Base-by-base conservation (phyloP, 2,797 vertebrate species). In the Nasua narica region DNA sequence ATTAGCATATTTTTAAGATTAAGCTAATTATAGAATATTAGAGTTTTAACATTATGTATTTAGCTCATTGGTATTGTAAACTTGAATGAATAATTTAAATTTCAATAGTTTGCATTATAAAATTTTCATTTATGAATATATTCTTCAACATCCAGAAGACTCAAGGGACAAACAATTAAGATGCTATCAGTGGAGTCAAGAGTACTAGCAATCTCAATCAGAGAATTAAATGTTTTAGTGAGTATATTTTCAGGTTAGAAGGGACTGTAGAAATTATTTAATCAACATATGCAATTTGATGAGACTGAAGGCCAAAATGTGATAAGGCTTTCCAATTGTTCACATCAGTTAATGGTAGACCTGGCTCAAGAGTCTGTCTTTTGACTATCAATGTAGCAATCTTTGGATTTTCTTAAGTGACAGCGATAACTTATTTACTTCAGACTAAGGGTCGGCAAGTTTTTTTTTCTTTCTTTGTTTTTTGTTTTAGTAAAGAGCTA, bases 1-100 rank as follows among this genome's bases (percentile, higher is more conserved):
- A 91, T 90, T 79, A 90, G 43, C 25, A 48, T 96, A 7, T 65
- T 76, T 87, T 96, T 96, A 79, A 87, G 89, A 91, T 91, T 78
- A 58, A 76, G 50, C 14, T 96, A 97, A 84, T 91, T 96, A 87
- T 70, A 84, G 29, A 96, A 90, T 89, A 89, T 91, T 88, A 95
- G 94, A 94, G 60, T 40, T 83, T 91, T 95, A 93, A 76, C 69
- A 23, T 88, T 92, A 67, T 93, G 2, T 50, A 81, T 89, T 95
- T 96, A 87, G 4, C 18, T 89, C 40, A 91, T 81, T 78, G 23
- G 12, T n/a, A 93, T 58, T 87, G 0, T 89, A 93, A 96, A 89
- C 29, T 54, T 91, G 19, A 72, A 27, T 95, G 40, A 96, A 93
- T 95, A 95, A 95, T 90, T 97, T 82, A 93, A 81, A 69, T 90